A percentile compares a stretch with the other conserved stretches of the same genome.
Evolutionary conservation across 2,888 invertebrate genomes (phyloP).

Genomic region (Agonopterix alstromeriana): DNA sequence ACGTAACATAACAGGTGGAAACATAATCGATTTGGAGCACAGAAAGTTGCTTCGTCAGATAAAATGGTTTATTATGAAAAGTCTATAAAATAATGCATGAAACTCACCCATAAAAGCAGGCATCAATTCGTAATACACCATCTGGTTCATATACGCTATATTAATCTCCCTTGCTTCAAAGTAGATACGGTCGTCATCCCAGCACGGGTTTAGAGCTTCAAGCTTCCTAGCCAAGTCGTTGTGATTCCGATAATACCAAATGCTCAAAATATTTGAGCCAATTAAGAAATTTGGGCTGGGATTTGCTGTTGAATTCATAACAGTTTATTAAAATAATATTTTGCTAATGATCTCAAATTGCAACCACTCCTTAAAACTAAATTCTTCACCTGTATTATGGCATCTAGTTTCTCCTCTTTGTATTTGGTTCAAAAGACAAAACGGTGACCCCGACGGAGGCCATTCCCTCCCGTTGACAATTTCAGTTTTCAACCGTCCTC

Average conservation of each 20-base stretch:
- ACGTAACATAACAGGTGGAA: too few species aligned
- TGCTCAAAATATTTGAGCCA: conserved; percentile 20
- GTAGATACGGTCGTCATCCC: conserved; percentile 89
- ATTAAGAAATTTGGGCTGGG: conserved; percentile 20
- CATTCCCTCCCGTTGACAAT: conserved; percentile 23
- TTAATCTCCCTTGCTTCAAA: conserved; percentile 85
- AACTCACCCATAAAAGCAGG: conserved; percentile 81
- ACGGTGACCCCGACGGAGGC: conserved; percentile 19
- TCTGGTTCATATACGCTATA: conserved; percentile 85
- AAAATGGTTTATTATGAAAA: too few species aligned
- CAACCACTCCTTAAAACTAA: too few species aligned
- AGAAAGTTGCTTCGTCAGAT: too few species aligned
- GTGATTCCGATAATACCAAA: conserved; percentile 79
- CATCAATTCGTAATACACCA: conserved; percentile 87
- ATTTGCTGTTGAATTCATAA: not conserved
- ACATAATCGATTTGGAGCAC: too few species aligned
- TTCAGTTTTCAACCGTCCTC: conserved; percentile 26
- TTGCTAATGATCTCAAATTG: too few species aligned
- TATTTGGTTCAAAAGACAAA: conserved; percentile 30
- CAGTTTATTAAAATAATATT: too few species aligned
- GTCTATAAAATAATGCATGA: not conserved
- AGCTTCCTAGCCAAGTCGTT: conserved; percentile 84
- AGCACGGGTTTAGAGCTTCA: conserved; percentile 85
- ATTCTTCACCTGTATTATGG: conserved; percentile 32
- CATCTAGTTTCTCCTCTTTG: conserved; percentile 37